Percentiles rank a stretch among this genome's conserved stretches.
Conservation (phyloP, 92 coral and sea anemone species). For the Zoanthus solanderi region DNA sequence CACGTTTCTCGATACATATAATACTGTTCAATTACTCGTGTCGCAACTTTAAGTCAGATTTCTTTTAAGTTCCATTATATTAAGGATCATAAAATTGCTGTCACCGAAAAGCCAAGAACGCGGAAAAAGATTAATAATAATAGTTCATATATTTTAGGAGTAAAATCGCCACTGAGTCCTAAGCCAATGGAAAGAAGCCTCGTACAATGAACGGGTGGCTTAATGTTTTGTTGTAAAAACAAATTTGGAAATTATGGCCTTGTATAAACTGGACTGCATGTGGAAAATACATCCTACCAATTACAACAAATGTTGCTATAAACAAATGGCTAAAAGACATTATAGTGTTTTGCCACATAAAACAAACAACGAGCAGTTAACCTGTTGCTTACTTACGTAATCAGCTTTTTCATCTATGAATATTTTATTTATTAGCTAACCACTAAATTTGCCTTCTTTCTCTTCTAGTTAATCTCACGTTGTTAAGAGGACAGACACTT, state of each 20-base stretch:
- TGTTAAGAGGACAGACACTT: conserved; percentile 9
- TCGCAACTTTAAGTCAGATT: too few species aligned
- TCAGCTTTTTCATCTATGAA: conserved; percentile 14
- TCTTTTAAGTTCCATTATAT: background rate
- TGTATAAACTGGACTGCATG: conserved; percentile 2
- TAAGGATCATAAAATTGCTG: background rate
- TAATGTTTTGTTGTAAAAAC: conserved; percentile 6
- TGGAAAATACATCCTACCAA: conserved; percentile 20
- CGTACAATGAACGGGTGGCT: conserved; percentile 34
- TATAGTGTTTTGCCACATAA: conserved; percentile 25
- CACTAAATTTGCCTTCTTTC: conserved; percentile 35
- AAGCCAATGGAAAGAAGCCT: conserved; percentile 29
- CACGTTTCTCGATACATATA: too few species aligned
- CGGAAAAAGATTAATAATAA: background rate
- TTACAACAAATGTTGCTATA: background rate
- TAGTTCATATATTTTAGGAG: conserved; percentile 4
- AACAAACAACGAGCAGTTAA: background rate
- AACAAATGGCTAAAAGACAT: background rate
- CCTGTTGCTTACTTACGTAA: conserved; percentile 50
- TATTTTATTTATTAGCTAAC: conserved; percentile 25
- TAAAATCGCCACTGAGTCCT: background rate
- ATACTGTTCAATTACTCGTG: too few species aligned
- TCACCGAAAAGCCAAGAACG: background rate
- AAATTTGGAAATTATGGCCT: conserved; percentile 11
- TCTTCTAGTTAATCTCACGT: conserved; percentile 26